A percentile compares a stretch with the other conserved stretches of the same genome.
Conservation (phyloP, 2,888 invertebrate species). For the Eurytoma californica region DNA sequence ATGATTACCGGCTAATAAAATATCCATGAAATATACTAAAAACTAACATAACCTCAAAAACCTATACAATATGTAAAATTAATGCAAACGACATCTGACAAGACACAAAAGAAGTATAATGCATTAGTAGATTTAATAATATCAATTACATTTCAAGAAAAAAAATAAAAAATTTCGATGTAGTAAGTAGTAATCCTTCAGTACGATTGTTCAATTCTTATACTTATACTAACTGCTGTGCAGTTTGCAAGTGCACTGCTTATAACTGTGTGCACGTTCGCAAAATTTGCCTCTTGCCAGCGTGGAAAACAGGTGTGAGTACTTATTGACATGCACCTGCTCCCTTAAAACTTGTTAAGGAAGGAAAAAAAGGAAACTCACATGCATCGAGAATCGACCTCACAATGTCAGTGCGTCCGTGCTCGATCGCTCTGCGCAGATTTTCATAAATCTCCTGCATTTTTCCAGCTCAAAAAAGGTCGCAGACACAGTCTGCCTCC, state of each 20-base stretch:
- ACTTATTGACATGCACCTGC: no score
- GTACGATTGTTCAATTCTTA: no score
- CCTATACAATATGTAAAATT: no score
- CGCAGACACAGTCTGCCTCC: background rate
- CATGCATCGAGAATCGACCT: constrained; percentile 77
- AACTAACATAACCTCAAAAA: no score
- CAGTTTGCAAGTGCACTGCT: background rate
- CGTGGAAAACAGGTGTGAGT: background rate
- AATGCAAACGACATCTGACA: no score
- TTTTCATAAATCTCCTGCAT: constrained; percentile 76
- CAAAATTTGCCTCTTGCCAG: background rate
- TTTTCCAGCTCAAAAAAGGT: constrained; percentile 16
- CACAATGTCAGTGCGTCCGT: constrained; percentile 78
- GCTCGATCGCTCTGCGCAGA: constrained; percentile 77
- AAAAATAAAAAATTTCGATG: no score
- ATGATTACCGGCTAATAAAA: constrained; percentile 30
- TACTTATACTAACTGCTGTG: no score
- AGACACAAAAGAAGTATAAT: no score
- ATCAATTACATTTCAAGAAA: no score
- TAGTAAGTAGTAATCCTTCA: no score
- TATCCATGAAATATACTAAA: background rate
- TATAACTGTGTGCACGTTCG: background rate
- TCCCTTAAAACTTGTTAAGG: no score
- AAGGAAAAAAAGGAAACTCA: constrained; percentile 65
- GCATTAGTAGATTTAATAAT: no score